A percentile compares a stretch with the other conserved stretches of the same genome.
Conservation (phyloP, 2,113 vertebrate species). For the Lycocorax pyrrhopterus region DNA sequence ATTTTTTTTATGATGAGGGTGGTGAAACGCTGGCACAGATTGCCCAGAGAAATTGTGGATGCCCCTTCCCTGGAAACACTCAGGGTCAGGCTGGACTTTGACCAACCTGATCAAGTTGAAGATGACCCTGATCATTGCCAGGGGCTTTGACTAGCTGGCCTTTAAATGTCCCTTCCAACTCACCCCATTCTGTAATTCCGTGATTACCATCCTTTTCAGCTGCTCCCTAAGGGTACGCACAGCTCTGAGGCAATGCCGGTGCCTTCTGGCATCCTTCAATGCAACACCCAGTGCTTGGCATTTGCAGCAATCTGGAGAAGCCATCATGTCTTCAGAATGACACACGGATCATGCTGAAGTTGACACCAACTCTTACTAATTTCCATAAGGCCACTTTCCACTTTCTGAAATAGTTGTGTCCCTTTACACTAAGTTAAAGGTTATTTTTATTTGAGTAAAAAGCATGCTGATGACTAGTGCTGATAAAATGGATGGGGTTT, state of each 20-base stretch:
- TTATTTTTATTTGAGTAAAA: neutral
- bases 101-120: neutral
- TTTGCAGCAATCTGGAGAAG: neutral
- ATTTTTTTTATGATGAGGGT: neutral
- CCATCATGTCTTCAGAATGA: neutral
- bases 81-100: neutral
- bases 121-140: neutral
- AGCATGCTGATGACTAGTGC: neutral
- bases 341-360: accelerated
- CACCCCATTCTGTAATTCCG: neutral
- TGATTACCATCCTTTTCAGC: neutral
- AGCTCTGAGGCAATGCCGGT: neutral
- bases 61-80: neutral
- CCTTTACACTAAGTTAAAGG: neutral
- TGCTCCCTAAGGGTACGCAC: neutral
- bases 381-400: neutral
- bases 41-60: neutral
- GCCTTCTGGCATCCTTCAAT: neutral
- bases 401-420: neutral
- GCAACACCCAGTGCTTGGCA: neutral
- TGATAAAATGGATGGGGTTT: neutral
- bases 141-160: neutral
- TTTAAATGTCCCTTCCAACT: neutral
- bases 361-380: neutral
- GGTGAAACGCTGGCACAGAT: neutral